These are phyloP conservation scores for Drosophila lowei DNA, from an alignment of 1,140 invertebrate species.

Conservation along the genomic window DNA sequence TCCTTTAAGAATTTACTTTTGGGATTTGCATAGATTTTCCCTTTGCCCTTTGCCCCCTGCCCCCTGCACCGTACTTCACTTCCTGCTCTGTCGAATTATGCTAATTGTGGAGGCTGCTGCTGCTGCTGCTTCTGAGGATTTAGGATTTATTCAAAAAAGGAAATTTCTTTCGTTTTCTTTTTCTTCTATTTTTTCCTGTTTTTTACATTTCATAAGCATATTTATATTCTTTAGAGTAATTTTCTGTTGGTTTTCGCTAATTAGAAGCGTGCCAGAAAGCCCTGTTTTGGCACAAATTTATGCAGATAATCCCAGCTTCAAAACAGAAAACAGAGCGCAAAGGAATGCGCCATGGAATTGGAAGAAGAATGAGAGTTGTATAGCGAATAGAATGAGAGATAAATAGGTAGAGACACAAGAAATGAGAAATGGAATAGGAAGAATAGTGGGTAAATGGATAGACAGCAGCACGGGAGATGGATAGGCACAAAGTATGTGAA, in stretches of 20 bases:
- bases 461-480: too few species aligned
- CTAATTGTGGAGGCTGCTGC: constrained; percentile 50
- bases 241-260: constrained; percentile 66
- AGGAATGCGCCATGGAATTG: background rate
- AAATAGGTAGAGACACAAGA: too few species aligned
- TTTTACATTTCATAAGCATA: constrained; percentile 46
- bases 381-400: background rate
- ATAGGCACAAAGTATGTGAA: too few species aligned
- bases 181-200: background rate
- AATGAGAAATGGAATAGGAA: too few species aligned
- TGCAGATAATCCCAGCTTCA: constrained; percentile 55
- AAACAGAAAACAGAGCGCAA: background rate
- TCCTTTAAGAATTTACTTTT: constrained; percentile 20
- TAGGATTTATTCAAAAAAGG: constrained; percentile 36
- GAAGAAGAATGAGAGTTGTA: constrained; percentile 6
- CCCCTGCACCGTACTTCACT: constrained; percentile 26
- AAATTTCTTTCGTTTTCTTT: constrained; percentile 8
- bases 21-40: constrained; percentile 32
- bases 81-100: constrained; percentile 47
- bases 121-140: constrained; percentile 1
- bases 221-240: constrained; percentile 43
- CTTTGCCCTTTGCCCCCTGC: background rate
- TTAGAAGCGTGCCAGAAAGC: constrained; percentile 59
- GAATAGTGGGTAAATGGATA: too few species aligned
- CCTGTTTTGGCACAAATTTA: constrained; percentile 53